Percentiles rank a stretch among this genome's conserved stretches.
These are phyloP conservation scores for Hyalella azteca DNA, from an alignment of 2,888 invertebrate genomes.

Conservation along the genomic window DNA sequence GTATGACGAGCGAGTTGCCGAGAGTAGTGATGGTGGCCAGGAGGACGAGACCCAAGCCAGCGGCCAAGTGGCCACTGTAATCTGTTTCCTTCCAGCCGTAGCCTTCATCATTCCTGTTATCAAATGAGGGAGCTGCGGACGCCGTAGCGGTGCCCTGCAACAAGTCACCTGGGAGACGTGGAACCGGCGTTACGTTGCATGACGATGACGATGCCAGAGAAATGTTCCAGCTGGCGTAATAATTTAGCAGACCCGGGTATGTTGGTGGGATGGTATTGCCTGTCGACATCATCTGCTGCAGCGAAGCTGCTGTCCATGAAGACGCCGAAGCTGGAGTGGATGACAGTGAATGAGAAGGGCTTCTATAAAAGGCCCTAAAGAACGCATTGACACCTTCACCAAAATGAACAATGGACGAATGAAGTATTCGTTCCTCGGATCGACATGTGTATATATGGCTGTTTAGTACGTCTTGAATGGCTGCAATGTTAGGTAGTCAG, in stretches of 20 bases:
- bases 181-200: too few species aligned
- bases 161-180: not conserved
- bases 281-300: constrained; percentile 21
- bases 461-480: too few species aligned
- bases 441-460: too few species aligned
- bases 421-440: too few species aligned
- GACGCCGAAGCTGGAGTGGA: not conserved
- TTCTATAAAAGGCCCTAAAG: too few species aligned
- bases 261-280: not conserved
- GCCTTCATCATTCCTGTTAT: not conserved
- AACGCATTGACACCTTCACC: not conserved
- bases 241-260: not conserved
- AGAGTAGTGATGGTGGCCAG: constrained; percentile 65
- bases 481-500: too few species aligned
- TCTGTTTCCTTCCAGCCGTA: constrained; percentile 25
- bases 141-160: not conserved
- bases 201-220: too few species aligned
- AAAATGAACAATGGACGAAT: too few species aligned
- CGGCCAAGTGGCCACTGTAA: constrained; percentile 42
- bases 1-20: constrained; percentile 66
- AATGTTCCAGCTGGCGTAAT: not conserved
- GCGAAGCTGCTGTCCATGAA: not conserved
- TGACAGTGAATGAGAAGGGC: not conserved
- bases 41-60: constrained; percentile 63
- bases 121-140: too few species aligned